phyloP scores from a whole-genome alignment of 2,113 vertebrate genomes.

The Gymnogyps californianus region DNA sequence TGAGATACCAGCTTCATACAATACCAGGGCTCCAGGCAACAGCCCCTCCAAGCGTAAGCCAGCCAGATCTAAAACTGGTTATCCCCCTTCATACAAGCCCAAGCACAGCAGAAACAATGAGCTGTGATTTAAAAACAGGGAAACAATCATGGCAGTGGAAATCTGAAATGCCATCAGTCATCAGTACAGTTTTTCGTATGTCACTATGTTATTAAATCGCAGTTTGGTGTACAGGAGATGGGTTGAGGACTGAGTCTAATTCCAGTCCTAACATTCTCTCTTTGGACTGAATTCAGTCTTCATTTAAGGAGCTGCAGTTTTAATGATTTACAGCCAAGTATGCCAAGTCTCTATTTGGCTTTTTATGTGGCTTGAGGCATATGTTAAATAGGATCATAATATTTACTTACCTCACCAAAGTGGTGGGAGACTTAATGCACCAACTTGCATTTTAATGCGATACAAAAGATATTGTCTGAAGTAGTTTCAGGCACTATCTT shows the following conservation, averaged over 20 bases:
- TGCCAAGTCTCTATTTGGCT: neutral
- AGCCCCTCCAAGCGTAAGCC: neutral
- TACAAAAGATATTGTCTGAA: neutral
- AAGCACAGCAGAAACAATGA: neutral
- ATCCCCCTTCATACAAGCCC: neutral
- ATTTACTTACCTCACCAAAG: conserved; percentile 47
- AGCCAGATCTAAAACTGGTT: neutral
- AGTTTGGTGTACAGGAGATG: neutral
- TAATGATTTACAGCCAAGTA: conserved; percentile 24
- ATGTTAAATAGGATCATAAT: conserved; percentile 54
- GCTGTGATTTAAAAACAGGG: neutral
- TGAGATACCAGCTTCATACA: neutral
- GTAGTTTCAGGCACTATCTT: neutral
- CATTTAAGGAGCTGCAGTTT: conserved; percentile 22
- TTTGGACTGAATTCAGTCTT: neutral
- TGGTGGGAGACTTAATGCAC: neutral
- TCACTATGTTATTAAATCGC: neutral
- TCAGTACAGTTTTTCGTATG: neutral
- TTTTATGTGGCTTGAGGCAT: conserved; percentile 34
- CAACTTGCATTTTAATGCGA: neutral
- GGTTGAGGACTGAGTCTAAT: neutral
- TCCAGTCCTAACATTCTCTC: neutral
- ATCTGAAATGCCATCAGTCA: neutral
- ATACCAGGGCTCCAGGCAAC: neutral
- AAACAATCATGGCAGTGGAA: neutral